Evolutionary conservation across 2,797 vertebrate species (phyloP).

Genomic region (Esox masquinongy): DNA sequence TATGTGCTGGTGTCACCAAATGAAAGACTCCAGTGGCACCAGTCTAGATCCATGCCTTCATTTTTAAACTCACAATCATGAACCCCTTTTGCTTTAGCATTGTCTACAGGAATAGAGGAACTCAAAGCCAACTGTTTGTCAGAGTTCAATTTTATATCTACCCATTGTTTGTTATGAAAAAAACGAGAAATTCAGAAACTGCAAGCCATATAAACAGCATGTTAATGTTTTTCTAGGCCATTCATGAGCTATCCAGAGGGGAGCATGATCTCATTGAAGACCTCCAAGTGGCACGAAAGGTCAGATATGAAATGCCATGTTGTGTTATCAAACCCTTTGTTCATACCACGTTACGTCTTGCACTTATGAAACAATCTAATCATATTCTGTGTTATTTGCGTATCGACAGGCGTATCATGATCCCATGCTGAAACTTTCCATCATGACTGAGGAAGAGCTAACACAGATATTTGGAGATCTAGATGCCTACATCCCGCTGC

Average conservation of each 20-base stretch:
- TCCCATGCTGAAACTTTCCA: conserved; percentile 96
- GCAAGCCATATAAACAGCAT: conserved; percentile 2
- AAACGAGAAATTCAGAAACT: background rate
- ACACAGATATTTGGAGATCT: conserved; percentile 94
- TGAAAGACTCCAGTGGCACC: too few relatives aligned
- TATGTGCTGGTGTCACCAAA: too few relatives aligned
- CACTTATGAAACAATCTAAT: background rate
- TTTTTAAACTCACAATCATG: too few relatives aligned
- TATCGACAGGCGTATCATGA: conserved; percentile 89
- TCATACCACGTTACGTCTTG: background rate
- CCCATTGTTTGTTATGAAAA: conserved; percentile 2
- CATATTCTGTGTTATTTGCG: background rate
- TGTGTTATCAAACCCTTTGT: background rate
- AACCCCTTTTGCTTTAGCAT: too few relatives aligned
- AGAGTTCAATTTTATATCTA: background rate
- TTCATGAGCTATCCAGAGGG: conserved; percentile 92
- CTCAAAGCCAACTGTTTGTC: background rate
- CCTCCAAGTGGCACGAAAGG: conserved; percentile 96
- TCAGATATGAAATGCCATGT: conserved; percentile 28
- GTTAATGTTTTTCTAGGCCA: conserved; percentile 78
- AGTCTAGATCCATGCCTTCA: too few relatives aligned
- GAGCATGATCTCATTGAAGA: conserved; percentile 98
- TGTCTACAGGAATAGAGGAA: too few relatives aligned
- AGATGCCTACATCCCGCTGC: conserved; percentile 95
- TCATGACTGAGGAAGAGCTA: conserved; percentile 95